These are phyloP conservation scores for Drosophila kokeensis DNA, from an alignment of 2,888 invertebrate species.

Conservation along the genomic window DNA sequence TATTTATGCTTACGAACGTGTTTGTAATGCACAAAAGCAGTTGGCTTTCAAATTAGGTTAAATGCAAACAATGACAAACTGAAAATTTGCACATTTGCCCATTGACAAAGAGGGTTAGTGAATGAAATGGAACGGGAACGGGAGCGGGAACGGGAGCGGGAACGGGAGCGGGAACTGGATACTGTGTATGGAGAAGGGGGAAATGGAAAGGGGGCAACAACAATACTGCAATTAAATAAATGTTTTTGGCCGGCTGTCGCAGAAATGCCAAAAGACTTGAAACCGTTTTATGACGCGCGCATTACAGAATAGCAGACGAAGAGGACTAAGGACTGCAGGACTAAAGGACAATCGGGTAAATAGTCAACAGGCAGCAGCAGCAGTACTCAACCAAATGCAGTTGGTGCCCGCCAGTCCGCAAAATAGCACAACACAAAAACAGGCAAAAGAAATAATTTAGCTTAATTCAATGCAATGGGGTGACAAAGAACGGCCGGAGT, in stretches of 20 bases:
- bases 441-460: conserved; percentile 68
- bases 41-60: conserved; percentile 67
- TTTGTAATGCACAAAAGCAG: conserved; percentile 62
- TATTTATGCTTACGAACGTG: conserved; percentile 61
- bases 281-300: conserved; percentile 58
- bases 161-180: background rate
- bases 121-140: background rate
- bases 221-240: conserved; percentile 67
- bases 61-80: conserved; percentile 63
- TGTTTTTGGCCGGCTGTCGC: conserved; percentile 59
- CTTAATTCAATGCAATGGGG: conserved; percentile 68
- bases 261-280: conserved; percentile 51
- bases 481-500: background rate
- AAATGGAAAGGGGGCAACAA: conserved; percentile 19
- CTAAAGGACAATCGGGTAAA: conserved; percentile 3
- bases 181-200: background rate
- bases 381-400: conserved; percentile 55
- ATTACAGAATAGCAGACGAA: conserved; percentile 31
- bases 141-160: background rate
- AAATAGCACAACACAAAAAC: conserved; percentile 53
- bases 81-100: conserved; percentile 52
- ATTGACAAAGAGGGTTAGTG: conserved; percentile 16
- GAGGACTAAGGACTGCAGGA: background rate
- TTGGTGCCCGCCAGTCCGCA: conserved; percentile 70
- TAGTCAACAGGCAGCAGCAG: conserved; percentile 6